Evolutionary conservation across 2,113 vertebrate genomes (phyloP).

Genomic region (Lutjanus erythropterus): DNA sequence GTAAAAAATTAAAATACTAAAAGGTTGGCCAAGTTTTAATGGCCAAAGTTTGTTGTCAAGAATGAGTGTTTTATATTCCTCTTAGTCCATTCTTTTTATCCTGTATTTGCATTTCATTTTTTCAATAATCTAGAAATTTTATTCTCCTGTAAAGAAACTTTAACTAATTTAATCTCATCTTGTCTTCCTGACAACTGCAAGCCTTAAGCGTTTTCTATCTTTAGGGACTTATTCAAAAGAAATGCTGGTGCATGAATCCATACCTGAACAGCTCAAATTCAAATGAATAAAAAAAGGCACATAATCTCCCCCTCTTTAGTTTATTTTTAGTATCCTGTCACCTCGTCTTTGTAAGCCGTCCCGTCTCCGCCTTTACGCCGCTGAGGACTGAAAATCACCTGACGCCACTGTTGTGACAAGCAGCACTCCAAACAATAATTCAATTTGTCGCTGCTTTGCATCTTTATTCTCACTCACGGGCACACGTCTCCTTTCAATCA

Average conservation of each 20-base stretch:
- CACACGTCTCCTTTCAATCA: constrained; percentile 52
- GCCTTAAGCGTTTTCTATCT: neutral
- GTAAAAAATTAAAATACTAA: too few relatives aligned
- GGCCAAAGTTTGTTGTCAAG: too few relatives aligned
- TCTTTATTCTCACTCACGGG: constrained; percentile 54
- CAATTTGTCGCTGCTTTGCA: constrained; percentile 63
- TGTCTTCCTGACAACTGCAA: neutral
- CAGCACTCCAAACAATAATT: constrained; percentile 63
- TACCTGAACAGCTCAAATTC: constrained; percentile 23
- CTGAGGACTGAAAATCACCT: constrained; percentile 48
- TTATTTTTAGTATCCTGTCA: constrained; percentile 39
- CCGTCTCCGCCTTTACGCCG: constrained; percentile 4
- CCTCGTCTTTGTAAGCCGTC: constrained; percentile 1
- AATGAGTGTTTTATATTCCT: too few relatives aligned
- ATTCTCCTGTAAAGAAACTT: neutral
- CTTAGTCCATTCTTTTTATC: neutral
- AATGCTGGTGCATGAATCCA: neutral
- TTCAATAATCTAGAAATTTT: neutral
- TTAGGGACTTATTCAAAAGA: neutral
- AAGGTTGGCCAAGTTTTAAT: too few relatives aligned
- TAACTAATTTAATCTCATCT: neutral
- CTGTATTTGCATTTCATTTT: neutral
- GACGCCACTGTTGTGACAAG: constrained; percentile 57
- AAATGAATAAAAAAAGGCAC: constrained; percentile 23
- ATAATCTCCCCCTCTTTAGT: constrained; percentile 4